Base-by-base conservation (phyloP, 2,797 vertebrate genomes). In the Graptemys geographica region DNA sequence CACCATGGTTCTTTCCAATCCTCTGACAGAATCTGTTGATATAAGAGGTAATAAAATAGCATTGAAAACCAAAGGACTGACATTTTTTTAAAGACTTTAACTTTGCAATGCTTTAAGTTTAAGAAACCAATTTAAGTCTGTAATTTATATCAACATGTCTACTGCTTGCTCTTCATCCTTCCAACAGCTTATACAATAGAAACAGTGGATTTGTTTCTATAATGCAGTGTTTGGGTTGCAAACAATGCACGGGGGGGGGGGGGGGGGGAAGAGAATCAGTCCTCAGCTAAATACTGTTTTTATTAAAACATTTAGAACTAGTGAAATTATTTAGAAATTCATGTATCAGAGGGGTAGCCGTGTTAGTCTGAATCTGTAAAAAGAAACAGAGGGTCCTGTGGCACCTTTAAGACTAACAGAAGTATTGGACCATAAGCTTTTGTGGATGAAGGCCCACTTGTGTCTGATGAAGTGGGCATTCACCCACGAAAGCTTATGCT, bases 1-100 rank as follows among this genome's bases (percentile, higher is more conserved):
- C 96, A 99, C 99, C 99, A 99, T 99, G 95, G 94, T 87, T 91
- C 88, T 56, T 88, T 81, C 49, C 56, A 33, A 1, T 21, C 21
- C 2, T 47, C 59, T 2, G 33, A 8, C 44, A 31, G n/a, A 62
- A 78, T 65, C 69, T 87, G 84, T 4, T 10, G 41, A 91, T n/a
- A 41, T 3, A 65, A 15, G 6, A 18, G 6, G 13, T 18, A 1
- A 7, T 3, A 23, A 2, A 25, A 62, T 2, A 18, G 79, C 12
- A 72, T 8, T 59, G 41, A 79, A 83, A 49, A 56, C 52, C 51
- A 72, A 37, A 13, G 21, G 41, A 8, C 27, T 19, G 83, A 3
- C 86, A 51, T 37, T 80, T 9, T 9, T 83, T 44, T 18, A 55
- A 0, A 37, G 4, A 41, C n/a, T n/a, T n/a, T 5, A 69, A 10